These are phyloP conservation scores for Heliconius hewitsoni DNA, from an alignment of 1,140 invertebrate species.

Conservation along the genomic window DNA sequence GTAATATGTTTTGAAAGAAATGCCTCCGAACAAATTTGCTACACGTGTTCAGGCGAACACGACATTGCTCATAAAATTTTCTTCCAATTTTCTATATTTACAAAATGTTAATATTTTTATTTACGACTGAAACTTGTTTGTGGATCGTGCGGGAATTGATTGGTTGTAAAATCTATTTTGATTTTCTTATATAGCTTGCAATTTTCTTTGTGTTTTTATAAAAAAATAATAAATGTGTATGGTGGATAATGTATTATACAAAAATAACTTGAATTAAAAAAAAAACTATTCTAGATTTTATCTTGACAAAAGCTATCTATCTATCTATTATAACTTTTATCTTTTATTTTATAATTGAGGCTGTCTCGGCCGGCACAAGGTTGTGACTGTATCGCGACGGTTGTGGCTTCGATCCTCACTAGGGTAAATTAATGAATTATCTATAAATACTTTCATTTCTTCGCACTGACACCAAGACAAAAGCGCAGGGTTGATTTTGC, in stretches of 20 bases:
- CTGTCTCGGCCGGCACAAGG: too few relatives aligned
- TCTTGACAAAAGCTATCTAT: too few relatives aligned
- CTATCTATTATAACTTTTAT: too few relatives aligned
- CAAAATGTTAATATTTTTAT: conserved; percentile 21
- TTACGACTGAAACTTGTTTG: conserved; percentile 15
- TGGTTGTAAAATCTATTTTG: conserved; percentile 6
- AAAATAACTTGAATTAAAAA: too few relatives aligned
- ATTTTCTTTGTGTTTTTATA: not conserved
- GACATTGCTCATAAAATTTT: conserved; percentile 17
- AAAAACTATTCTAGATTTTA: too few relatives aligned
- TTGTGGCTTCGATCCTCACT: too few relatives aligned
- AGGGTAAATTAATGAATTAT: too few relatives aligned
- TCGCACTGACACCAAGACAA: too few relatives aligned
- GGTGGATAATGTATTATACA: not conserved
- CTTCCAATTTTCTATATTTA: conserved; percentile 19
- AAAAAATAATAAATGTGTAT: not conserved
- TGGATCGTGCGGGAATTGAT: conserved; percentile 11
- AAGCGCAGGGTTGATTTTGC: too few relatives aligned
- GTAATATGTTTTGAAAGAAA: conserved; percentile 28
- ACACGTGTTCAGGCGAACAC: conserved; percentile 17
- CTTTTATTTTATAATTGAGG: too few relatives aligned
- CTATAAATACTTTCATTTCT: too few relatives aligned
- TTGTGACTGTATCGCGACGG: too few relatives aligned
- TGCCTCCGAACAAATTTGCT: conserved; percentile 17
- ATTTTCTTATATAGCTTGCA: not conserved